phyloP scores from a whole-genome alignment of 2,113 vertebrate species.

The Tursiops truncatus region DNA sequence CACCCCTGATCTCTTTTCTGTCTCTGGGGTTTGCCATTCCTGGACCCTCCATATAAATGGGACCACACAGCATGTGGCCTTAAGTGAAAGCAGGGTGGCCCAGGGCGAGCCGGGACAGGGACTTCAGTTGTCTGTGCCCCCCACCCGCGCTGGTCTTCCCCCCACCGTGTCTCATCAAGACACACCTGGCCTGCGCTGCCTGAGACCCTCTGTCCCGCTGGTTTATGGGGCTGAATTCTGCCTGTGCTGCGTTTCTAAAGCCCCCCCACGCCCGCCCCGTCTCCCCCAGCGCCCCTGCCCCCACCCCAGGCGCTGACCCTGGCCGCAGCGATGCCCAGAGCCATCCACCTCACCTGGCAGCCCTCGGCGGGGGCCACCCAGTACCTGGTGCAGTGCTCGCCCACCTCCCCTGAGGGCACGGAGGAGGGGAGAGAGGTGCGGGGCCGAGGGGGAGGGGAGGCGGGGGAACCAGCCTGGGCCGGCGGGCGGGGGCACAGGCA shows the following conservation, averaged over 20 bases:
- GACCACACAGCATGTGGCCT: background rate
- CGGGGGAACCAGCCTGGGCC: rapidly evolving
- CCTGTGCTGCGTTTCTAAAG: background rate
- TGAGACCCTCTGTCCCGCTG: rapidly evolving
- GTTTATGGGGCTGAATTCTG: background rate
- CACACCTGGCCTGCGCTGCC: rapidly evolving
- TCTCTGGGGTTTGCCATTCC: background rate
- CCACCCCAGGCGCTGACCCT: conserved; percentile 85
- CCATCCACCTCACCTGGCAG: conserved; percentile 88
- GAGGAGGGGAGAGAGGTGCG: conserved; percentile 77
- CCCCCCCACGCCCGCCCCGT: too few species aligned
- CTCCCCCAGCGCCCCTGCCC: conserved; percentile 86
- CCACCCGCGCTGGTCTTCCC: rapidly evolving
- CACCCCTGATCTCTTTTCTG: background rate
- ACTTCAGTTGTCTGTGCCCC: too few species aligned
- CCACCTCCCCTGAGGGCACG: conserved; percentile 83
- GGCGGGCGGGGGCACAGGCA: rapidly evolving
- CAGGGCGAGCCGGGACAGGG: background rate
- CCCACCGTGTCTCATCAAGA: rapidly evolving
- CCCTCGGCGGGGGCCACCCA: conserved; percentile 86
- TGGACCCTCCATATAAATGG: too few species aligned
- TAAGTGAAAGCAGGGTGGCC: background rate
- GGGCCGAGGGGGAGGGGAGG: rapidly evolving
- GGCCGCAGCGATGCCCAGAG: conserved; percentile 87
- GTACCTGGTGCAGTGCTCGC: conserved; percentile 91